Percentiles rank a stretch among this genome's conserved stretches.
These are phyloP conservation scores for Lateolabrax maculatus DNA, from an alignment of 2,797 vertebrate genomes.

Conservation along the genomic window DNA sequence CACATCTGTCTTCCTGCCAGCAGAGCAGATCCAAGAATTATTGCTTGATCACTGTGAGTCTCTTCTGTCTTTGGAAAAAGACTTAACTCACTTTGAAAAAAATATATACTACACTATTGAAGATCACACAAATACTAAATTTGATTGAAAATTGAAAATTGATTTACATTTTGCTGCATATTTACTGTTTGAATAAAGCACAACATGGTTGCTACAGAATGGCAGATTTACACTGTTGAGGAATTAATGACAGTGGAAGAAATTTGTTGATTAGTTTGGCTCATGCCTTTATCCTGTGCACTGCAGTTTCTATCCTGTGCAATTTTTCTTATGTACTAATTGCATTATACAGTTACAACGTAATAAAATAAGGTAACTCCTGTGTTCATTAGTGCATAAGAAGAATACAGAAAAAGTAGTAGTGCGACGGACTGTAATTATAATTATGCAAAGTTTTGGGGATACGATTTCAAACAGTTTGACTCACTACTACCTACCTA, in stretches of 20 bases:
- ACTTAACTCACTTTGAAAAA: constrained; percentile 4
- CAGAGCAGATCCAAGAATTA: constrained; percentile 45
- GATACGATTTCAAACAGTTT: background rate
- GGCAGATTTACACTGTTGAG: background rate
- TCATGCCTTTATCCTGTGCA: background rate
- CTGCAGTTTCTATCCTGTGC: too few species aligned
- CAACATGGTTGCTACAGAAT: constrained; percentile 1
- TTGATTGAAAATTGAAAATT: too few species aligned
- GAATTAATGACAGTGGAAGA: constrained; percentile 18
- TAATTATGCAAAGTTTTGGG: background rate
- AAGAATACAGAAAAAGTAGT: background rate
- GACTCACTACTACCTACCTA: background rate
- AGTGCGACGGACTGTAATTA: background rate
- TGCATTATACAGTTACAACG: background rate
- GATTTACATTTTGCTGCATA: constrained; percentile 10
- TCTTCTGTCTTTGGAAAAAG: constrained; percentile 12
- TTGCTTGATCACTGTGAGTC: constrained; percentile 36
- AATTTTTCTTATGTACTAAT: background rate
- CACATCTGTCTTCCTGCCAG: constrained; percentile 50
- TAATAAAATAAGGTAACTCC: background rate
- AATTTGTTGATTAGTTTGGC: constrained; percentile 13
- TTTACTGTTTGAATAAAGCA: constrained; percentile 19
- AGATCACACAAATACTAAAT: background rate
- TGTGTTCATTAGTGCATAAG: background rate
- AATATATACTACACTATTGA: background rate